These are phyloP conservation scores for Aphelocoma californica DNA, from an alignment of 2,797 vertebrate species.

Conservation along the genomic window DNA sequence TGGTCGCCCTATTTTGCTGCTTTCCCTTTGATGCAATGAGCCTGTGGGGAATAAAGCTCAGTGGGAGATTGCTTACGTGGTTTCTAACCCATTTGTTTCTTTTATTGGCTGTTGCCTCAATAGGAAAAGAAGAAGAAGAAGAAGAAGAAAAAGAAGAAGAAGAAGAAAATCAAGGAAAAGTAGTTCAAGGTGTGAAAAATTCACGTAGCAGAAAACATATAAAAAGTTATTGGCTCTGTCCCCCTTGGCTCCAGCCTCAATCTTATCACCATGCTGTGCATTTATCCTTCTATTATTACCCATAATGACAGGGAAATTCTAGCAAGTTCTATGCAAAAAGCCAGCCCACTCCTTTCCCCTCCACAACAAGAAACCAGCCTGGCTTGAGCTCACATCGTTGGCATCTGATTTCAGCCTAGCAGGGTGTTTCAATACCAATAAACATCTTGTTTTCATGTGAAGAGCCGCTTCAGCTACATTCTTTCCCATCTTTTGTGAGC, in stretches of 20 bases:
- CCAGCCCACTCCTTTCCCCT: neutral
- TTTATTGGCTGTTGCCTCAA: conserved; percentile 7
- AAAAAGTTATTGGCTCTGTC: conserved; percentile 5
- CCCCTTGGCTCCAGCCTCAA: conserved; percentile 15
- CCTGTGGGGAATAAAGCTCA: conserved; percentile 34
- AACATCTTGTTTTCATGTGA: conserved; percentile 59
- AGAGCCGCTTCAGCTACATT: conserved; percentile 48
- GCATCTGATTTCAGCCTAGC: conserved; percentile 49
- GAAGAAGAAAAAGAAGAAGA: neutral
- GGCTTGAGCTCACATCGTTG: neutral
- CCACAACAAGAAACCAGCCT: neutral
- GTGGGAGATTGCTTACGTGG: conserved; percentile 25
- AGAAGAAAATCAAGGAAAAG: conserved; percentile 6
- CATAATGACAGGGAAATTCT: conserved; percentile 10
- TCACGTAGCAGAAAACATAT: neutral
- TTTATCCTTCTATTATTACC: conserved; percentile 25
- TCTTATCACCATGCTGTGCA: neutral
- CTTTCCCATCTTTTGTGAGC: conserved; percentile 48
- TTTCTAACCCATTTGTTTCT: conserved; percentile 24
- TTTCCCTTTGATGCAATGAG: conserved; percentile 39
- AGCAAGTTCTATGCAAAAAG: neutral
- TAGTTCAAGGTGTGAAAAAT: conserved; percentile 48
- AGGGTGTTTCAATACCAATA: conserved; percentile 52
- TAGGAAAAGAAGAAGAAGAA: neutral
- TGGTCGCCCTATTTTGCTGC: conserved; percentile 43